Base-by-base conservation (phyloP, 2,113 vertebrate species). In the Zosterops hypoxanthus region DNA sequence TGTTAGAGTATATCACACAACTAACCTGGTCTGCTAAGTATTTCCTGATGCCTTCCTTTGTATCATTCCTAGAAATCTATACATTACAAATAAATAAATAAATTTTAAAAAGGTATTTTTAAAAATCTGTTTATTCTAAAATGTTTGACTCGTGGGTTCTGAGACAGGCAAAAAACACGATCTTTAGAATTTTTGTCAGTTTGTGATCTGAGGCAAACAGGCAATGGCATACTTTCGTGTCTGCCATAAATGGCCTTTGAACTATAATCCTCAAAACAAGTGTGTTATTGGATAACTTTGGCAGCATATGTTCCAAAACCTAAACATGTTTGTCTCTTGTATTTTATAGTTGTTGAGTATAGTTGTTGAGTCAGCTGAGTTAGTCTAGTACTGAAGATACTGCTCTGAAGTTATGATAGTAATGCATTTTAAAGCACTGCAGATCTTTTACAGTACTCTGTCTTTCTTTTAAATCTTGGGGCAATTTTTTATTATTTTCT, bases 211-310 rank as follows among this genome's bases (percentile, higher is more conserved):
- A 68, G 73, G 49, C 66, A 96, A 97, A 94, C 76, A 86, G n/a
- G 76, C 72, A 70, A 18, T 8, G 2, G 60, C 63, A 65, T 92
- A 71, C 28, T 50, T 81, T 49, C 60, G 76, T 92, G 78, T 86
- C 94, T 94, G 68, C 47, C 86, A 85, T 95, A 88, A 94, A 79
- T 90, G 87, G 21, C 93, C 96, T 97, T 97, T 96, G 96, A 96
- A 95, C 94, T 95, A 90, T 47, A 94, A 83, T 85, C 71, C 68
- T 82, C 39, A 95, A 97, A 96, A 95, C 86, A 96, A 95, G 53
- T 68, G 64, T 90, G 90, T 69, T 95, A 66, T 90, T 94, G 91
- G 86, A 69, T 96, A 94, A 97, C 81, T 91, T 44, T 16, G 59
- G 52, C 44, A 86, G 83, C 59, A 75, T 93, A 88, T 39, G 49